Conservation (phyloP, 2,888 invertebrate genomes). For the Pammene aurita region DNA sequence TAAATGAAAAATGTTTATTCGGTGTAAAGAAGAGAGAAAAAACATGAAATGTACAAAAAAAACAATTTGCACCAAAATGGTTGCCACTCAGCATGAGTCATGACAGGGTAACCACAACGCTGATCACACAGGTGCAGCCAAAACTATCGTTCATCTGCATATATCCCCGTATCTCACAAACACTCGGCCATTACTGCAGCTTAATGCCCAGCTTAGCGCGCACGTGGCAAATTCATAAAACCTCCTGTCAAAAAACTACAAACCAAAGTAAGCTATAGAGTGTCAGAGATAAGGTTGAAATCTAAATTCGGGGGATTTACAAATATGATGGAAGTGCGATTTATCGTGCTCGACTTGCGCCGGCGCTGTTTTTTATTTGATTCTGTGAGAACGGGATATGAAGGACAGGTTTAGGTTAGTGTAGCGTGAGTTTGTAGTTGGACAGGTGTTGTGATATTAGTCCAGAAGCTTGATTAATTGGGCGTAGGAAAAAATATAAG, state of each 20-base stretch:
- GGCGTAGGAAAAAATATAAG: too few species aligned
- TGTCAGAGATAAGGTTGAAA: background rate
- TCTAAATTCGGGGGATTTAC: background rate
- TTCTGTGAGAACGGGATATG: slow-evolving; percentile 21
- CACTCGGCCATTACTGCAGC: slow-evolving; percentile 20
- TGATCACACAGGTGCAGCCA: slow-evolving; percentile 11
- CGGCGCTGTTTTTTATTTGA: slow-evolving; percentile 57
- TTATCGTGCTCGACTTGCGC: slow-evolving; percentile 72
- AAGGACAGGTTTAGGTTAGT: slow-evolving; percentile 18
- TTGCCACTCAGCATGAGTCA: too few species aligned
- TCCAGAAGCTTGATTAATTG: background rate
- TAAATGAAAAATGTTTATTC: too few species aligned
- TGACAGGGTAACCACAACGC: too few species aligned
- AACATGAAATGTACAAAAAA: too few species aligned
- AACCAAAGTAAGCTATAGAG: background rate
- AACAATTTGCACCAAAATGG: too few species aligned
- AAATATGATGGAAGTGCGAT: slow-evolving; percentile 53
- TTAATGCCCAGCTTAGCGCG: slow-evolving; percentile 61
- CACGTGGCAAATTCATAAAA: slow-evolving; percentile 59
- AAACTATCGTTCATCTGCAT: slow-evolving; percentile 5
- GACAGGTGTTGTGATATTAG: slow-evolving; percentile 15
- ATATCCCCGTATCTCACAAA: slow-evolving; percentile 16
- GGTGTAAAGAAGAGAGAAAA: too few species aligned
- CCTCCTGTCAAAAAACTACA: background rate
- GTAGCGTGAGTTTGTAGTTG: slow-evolving; percentile 11